Base-by-base conservation (phyloP, 1,140 invertebrate species). In the Chymomyza costata region DNA sequence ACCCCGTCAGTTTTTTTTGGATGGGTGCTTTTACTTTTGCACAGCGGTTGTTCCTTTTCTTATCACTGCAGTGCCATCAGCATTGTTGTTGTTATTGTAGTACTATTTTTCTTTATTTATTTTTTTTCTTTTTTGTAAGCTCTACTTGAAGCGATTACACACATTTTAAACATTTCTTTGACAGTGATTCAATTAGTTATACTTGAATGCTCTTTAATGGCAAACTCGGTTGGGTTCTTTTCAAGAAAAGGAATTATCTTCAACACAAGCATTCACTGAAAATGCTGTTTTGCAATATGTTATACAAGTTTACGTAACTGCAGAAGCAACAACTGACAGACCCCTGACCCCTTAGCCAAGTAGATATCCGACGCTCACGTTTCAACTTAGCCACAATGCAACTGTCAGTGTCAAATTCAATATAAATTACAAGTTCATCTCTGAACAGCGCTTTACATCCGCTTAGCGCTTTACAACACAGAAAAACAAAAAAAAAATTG, bases 381-480 rank as follows among this genome's bases (percentile, higher is more conserved):
- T 5, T 5, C 25, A 28, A 28, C 25, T 28, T 28, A 10, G 10
- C 25, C 5, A 28, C n/a, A n/a, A 39, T 66, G 54, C 59, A 67
- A 60, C 51, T 67, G 67, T 81, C 73, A 78, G 73, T 80, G 73
- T 78, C 73, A 73, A 66, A 78, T 65, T 63, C 73, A 65, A 57
- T 68, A 67, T 55, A 65, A 78, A 73, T 80, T 78, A 68, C 73
- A 78, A 78, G 73, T 78, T 78, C 73, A 78, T 80, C 81, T 78
- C n/a, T n/a, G n/a, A n/a, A n/a, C n/a, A n/a, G 60, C 63, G 50
- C 65, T 76, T 65, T 68, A 78, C 73, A 78, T 73, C 68, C 73
- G 67, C 67, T 64, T 57, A 64, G 47, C 25, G 39, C 35, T 55
- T 34, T 54, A 61, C 59, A 46, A 41, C 43, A 13, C 16, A 13